Evolutionary conservation across 1,140 invertebrate species (phyloP).

Genomic region (Radopholus similis): DNA sequence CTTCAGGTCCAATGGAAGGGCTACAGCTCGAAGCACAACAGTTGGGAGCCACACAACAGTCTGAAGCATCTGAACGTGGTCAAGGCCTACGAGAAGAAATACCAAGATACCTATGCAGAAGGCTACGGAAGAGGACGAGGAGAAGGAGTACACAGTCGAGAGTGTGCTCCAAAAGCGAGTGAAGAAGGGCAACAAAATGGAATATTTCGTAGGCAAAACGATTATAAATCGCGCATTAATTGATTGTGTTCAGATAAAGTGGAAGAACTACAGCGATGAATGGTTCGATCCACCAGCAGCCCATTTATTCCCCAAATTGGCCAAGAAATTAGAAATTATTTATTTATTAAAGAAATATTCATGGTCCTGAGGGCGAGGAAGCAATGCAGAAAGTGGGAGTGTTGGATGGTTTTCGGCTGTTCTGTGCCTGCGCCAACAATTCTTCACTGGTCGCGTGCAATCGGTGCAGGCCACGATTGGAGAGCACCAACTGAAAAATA

Average conservation of each 20-base stretch:
- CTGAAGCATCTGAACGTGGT: neutral
- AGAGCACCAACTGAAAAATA: constrained; percentile 15
- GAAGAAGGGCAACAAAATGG: neutral
- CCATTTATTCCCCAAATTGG: too few relatives aligned
- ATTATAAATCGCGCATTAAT: neutral
- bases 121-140: neutral
- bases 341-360: too few relatives aligned
- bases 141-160: neutral
- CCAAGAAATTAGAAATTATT: too few relatives aligned
- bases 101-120: neutral
- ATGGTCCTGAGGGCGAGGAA: too few relatives aligned
- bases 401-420: neutral
- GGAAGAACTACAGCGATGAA: neutral
- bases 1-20: neutral
- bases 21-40: neutral
- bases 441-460: neutral
- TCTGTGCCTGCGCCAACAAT: neutral
- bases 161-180: neutral
- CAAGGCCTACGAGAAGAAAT: neutral
- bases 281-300: too few relatives aligned
- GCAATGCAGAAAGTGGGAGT: too few relatives aligned
- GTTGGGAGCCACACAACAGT: neutral
- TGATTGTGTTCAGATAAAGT: neutral
- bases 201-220: neutral
- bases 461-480: constrained; percentile 2